These are phyloP conservation scores for Phylloscopus trochiloides DNA, from an alignment of 2,113 vertebrate genomes.

Conservation along the genomic window DNA sequence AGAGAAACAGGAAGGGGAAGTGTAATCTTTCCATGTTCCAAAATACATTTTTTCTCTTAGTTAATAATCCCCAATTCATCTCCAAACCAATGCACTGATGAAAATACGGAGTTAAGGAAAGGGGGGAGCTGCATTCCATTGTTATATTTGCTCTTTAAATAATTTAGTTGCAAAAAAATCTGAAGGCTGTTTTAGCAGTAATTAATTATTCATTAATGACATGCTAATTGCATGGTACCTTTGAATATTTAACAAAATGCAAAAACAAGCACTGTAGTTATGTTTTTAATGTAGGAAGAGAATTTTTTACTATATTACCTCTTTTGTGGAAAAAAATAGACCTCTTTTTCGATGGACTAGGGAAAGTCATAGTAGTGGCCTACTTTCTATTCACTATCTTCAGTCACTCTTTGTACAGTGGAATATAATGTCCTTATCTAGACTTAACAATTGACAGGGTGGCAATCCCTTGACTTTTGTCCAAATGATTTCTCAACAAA, in stretches of 20 bases:
- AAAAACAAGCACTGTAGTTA: constrained; percentile 86
- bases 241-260: constrained; percentile 98
- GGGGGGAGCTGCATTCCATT: constrained; percentile 54
- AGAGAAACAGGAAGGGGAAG: background rate
- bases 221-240: constrained; percentile 94
- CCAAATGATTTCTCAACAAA: constrained; percentile 86
- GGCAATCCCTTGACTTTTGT: constrained; percentile 83
- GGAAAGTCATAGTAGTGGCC: constrained; percentile 76
- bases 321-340: constrained; percentile 51
- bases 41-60: background rate
- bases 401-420: constrained; percentile 75
- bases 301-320: constrained; percentile 59
- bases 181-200: constrained; percentile 92
- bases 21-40: background rate
- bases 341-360: constrained; percentile 63
- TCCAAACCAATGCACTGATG: constrained; percentile 44
- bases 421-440: constrained; percentile 83
- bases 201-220: constrained; percentile 99
- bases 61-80: background rate
- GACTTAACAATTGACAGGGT: constrained; percentile 83
- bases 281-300: constrained; percentile 80
- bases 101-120: constrained; percentile 17
- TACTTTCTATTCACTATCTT: constrained; percentile 79
- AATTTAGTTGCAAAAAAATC: constrained; percentile 94
- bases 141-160: constrained; percentile 93